Percentiles rank a stretch among this genome's conserved stretches.
Evolutionary conservation across 2,797 vertebrate genomes (phyloP).

Genomic region (Limosa lapponica): DNA sequence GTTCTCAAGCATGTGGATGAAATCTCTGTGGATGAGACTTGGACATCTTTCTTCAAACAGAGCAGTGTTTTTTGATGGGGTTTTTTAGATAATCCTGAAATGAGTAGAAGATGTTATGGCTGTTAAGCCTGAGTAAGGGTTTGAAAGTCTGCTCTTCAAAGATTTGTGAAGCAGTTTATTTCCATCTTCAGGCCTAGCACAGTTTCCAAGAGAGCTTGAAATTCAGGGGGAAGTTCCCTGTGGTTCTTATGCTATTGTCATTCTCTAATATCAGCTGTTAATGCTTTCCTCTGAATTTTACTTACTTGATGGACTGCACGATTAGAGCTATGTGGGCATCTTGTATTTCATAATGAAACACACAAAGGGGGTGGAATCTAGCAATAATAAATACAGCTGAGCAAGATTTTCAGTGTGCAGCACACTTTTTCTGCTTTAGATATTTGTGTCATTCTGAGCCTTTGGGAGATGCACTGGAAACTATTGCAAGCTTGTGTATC

Average conservation of each 20-base stretch:
- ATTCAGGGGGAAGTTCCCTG: neutral
- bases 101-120: neutral
- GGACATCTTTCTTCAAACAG: neutral
- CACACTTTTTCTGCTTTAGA: neutral
- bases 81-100: neutral
- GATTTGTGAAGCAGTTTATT: neutral
- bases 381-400: neutral
- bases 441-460: neutral
- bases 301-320: neutral
- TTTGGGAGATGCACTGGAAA: neutral
- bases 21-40: neutral
- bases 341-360: neutral
- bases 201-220: neutral
- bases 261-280: neutral
- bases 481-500: neutral
- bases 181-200: neutral
- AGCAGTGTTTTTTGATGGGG: neutral
- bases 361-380: neutral
- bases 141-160: neutral
- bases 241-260: neutral
- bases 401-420: neutral
- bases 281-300: conserved; percentile 34
- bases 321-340: neutral
- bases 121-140: neutral
- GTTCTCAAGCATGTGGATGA: neutral